phyloP scores from a whole-genome alignment of 2,888 invertebrate species.

The Ephialtes manifestator region DNA sequence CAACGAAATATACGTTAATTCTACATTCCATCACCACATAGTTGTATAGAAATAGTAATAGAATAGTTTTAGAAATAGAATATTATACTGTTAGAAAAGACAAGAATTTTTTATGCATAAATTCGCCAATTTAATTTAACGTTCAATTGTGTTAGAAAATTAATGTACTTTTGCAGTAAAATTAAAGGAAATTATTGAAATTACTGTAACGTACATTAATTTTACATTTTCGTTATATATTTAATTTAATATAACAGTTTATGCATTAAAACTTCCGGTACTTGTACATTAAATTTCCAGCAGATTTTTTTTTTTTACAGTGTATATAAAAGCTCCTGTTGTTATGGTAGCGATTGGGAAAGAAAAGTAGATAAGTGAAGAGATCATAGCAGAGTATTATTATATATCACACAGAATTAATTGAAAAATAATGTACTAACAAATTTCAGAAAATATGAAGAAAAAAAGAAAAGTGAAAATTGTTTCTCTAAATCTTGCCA shows the following conservation, averaged over 20 bases:
- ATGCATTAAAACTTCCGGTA: too few relatives aligned
- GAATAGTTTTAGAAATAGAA: background rate
- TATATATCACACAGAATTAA: background rate
- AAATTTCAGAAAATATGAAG: background rate
- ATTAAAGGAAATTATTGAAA: too few relatives aligned
- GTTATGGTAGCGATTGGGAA: background rate
- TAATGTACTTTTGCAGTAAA: too few relatives aligned
- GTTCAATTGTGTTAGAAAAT: too few relatives aligned
- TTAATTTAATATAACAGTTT: too few relatives aligned
- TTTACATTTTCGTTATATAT: too few relatives aligned
- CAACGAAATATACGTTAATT: conserved; percentile 80
- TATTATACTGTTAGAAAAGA: too few relatives aligned
- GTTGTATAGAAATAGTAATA: conserved; percentile 26
- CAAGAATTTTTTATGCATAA: too few relatives aligned
- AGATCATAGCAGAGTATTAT: background rate
- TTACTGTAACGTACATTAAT: too few relatives aligned
- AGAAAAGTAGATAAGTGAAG: background rate
- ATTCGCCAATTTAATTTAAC: too few relatives aligned
- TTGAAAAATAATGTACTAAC: background rate
- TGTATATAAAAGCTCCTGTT: background rate
- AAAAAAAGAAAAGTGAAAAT: background rate
- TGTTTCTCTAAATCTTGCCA: background rate
- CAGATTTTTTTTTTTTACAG: too few relatives aligned
- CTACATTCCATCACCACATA: conserved; percentile 71
- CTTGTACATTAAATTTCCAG: too few relatives aligned